These are phyloP conservation scores for Candoia aspera DNA, from an alignment of 2,113 vertebrate genomes.

Conservation along the genomic window DNA sequence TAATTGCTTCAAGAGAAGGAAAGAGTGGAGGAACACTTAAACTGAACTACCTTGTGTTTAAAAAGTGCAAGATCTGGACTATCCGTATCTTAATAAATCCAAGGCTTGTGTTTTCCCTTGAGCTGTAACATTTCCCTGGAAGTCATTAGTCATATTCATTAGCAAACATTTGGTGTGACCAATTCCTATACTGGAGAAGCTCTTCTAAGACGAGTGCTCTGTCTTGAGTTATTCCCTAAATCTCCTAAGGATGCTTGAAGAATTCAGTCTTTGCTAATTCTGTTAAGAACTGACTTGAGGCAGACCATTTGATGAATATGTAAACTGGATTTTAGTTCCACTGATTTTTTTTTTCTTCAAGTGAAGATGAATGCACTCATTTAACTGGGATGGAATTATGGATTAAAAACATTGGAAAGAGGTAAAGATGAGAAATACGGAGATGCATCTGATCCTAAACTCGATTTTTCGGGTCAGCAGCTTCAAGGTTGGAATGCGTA, in stretches of 20 bases:
- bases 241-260: not conserved
- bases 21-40: not conserved
- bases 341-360: not conserved
- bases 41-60: not conserved
- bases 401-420: not conserved
- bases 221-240: too few species aligned
- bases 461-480: not conserved
- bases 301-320: not conserved
- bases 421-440: not conserved
- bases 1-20: not conserved
- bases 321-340: not conserved
- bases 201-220: not conserved
- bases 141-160: not conserved
- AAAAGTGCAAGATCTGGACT: conserved; percentile 43
- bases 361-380: not conserved
- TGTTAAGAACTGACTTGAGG: not conserved
- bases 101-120: not conserved
- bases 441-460: not conserved
- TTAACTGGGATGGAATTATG: not conserved
- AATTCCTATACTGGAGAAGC: not conserved
- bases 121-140: not conserved
- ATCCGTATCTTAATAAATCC: not conserved
- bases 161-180: conserved; percentile 1
- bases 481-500: not conserved
- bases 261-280: not conserved